Conservation (phyloP, 2,797 vertebrate genomes). For the Hippoglossus hippoglossus region DNA sequence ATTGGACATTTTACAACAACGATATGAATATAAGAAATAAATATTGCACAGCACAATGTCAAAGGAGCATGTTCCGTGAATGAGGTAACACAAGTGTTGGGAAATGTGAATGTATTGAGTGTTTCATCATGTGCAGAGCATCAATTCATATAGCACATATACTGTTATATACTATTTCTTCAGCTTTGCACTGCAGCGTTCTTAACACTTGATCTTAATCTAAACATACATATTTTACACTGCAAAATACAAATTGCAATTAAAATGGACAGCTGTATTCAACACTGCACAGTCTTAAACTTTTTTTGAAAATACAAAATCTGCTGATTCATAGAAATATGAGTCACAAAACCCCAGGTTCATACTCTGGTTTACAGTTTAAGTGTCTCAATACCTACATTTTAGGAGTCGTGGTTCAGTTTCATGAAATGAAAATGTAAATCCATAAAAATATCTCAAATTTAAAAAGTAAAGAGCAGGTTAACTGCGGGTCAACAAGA, state of each 20-base stretch:
- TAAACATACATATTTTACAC: neutral
- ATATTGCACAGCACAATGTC: slow-evolving; percentile 85
- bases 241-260: neutral
- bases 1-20: slow-evolving; percentile 34
- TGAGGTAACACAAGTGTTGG: slow-evolving; percentile 53
- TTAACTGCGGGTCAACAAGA: too few species aligned
- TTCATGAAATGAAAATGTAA: neutral
- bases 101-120: neutral
- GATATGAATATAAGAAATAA: slow-evolving; percentile 65
- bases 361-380: neutral
- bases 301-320: neutral
- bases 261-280: neutral
- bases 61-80: slow-evolving; percentile 23
- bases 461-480: neutral
- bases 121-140: neutral
- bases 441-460: neutral
- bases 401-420: neutral
- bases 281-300: neutral
- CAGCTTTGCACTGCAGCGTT: neutral
- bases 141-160: neutral
- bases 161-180: neutral
- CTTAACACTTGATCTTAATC: neutral
- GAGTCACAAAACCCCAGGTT: neutral
- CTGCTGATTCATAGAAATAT: neutral
- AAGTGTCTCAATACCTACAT: slow-evolving; percentile 10